Conservation (phyloP, 2,113 vertebrate genomes). For the Gopherus evgoodei region DNA sequence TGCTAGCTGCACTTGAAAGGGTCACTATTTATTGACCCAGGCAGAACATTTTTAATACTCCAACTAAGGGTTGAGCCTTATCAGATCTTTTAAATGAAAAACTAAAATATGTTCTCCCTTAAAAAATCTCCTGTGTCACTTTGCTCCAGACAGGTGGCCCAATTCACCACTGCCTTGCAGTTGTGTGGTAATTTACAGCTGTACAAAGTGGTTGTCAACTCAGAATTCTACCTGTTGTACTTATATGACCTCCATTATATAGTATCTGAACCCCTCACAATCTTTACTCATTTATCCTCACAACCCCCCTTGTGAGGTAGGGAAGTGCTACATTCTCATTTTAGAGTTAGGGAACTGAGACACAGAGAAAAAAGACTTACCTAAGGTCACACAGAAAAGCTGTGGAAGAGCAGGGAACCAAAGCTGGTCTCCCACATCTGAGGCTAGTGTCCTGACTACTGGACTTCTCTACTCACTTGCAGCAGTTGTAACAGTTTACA, state of each 20-base stretch:
- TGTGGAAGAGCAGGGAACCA: neutral
- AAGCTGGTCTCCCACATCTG: neutral
- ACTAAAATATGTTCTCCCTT: neutral
- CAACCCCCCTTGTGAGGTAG: neutral
- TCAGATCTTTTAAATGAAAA: neutral
- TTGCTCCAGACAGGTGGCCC: neutral
- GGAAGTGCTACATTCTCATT: neutral
- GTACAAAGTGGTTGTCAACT: rapidly evolving
- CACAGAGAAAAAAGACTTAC: neutral
- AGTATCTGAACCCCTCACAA: neutral
- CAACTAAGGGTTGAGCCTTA: neutral
- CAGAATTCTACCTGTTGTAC: neutral
- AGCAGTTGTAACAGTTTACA: rapidly evolving
- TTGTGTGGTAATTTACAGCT: neutral
- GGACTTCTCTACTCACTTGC: neutral
- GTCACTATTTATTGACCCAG: neutral
- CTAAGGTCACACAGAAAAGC: neutral
- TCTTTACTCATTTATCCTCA: neutral
- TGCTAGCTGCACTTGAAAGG: neutral
- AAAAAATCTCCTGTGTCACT: neutral
- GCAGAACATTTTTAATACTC: neutral
- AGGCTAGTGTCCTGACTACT: neutral
- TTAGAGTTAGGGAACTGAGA: neutral
- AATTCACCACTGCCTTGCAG: neutral
- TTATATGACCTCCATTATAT: neutral